Conservation (phyloP, 2,888 invertebrate species). For the Lasioglossum calceatum region DNA sequence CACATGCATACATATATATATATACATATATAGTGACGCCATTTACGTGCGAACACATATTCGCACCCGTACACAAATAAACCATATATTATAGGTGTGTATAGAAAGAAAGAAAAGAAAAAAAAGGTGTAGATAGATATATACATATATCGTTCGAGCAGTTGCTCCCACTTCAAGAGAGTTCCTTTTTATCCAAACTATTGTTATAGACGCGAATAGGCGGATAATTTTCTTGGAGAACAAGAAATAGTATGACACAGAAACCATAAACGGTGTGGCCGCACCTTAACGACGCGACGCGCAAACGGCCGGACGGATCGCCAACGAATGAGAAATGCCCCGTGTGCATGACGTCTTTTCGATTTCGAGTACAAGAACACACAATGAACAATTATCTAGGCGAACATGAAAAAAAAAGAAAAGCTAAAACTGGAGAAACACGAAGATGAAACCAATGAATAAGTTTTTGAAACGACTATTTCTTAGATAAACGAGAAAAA, state of each 20-base stretch:
- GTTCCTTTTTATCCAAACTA: constrained; percentile 66
- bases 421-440: not conserved
- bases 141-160: constrained; percentile 36
- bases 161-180: constrained; percentile 58
- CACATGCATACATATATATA: not conserved
- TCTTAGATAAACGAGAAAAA: constrained; percentile 7
- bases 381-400: constrained; percentile 21
- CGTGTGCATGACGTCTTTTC: constrained; percentile 38
- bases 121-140: constrained; percentile 18
- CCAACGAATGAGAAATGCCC: constrained; percentile 55
- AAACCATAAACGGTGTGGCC: not conserved
- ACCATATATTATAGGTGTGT: constrained; percentile 28
- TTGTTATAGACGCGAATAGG: constrained; percentile 34
- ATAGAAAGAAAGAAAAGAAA: constrained; percentile 21
- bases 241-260: not conserved
- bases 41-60: not conserved
- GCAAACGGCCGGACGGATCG: constrained; percentile 18
- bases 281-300: not conserved
- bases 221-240: constrained; percentile 51
- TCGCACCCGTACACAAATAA: constrained; percentile 12
- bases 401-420: not conserved
- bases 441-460: not conserved
- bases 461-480: not conserved
- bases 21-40: not conserved
- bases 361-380: constrained; percentile 23